Conservation (phyloP, 1,140 invertebrate species). For the Bombus waltoni region DNA sequence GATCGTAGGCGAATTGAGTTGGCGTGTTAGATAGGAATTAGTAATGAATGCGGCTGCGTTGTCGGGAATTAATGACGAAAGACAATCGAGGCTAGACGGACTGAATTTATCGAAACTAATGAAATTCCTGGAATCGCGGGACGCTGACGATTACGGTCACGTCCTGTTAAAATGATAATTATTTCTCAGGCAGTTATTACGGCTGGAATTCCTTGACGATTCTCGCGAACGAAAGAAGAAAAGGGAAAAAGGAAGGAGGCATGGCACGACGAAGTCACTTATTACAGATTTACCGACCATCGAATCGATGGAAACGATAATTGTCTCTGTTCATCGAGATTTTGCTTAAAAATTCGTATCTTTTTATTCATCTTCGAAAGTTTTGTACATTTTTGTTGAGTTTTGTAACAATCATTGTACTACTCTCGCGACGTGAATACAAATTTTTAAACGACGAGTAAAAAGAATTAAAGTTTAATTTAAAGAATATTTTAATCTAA, state of each 20-base stretch:
- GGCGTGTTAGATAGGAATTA: constrained; percentile 53
- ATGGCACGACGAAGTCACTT: neutral
- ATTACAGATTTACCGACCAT: constrained; percentile 18
- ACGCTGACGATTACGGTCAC: constrained; percentile 41
- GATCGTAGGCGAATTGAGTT: constrained; percentile 30
- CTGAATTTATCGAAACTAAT: constrained; percentile 68
- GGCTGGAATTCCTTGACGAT: constrained; percentile 22
- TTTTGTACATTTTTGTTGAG: no score
- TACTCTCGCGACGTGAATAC: no score
- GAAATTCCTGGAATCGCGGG: constrained; percentile 60
- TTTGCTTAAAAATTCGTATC: neutral
- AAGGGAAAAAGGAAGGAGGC: no score
- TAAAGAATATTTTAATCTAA: no score
- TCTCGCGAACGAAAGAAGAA: neutral
- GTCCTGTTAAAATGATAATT: constrained; percentile 59
- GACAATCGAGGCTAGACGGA: constrained; percentile 39
- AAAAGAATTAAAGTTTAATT: no score
- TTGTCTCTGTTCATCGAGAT: neutral
- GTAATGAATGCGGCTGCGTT: constrained; percentile 58
- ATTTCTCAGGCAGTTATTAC: constrained; percentile 56
- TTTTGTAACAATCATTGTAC: no score
- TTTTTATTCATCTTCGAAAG: no score
- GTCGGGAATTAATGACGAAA: constrained; percentile 60
- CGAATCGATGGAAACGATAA: no score
- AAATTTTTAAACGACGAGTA: no score